Conservation (phyloP, 2,888 invertebrate genomes). For the Calliphora vomitoria region DNA sequence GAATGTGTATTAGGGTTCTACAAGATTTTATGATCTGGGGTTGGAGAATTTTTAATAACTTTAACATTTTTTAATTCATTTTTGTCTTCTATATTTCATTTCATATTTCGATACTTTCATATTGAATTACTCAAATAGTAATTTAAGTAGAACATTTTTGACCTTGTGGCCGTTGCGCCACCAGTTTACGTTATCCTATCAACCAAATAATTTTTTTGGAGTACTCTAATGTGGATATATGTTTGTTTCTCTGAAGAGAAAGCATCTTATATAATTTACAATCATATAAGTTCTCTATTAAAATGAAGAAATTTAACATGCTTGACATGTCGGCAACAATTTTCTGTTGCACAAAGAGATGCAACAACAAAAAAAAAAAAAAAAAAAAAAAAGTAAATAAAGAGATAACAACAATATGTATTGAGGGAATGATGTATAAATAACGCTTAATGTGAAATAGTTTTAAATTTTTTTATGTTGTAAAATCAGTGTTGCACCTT, state of each 20-base stretch:
- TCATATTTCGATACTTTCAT: too few species aligned
- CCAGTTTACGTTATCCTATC: too few species aligned
- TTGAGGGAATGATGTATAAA: slow-evolving; percentile 41
- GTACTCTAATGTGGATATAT: too few species aligned
- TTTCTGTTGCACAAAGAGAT: slow-evolving; percentile 18
- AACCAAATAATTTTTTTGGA: too few species aligned
- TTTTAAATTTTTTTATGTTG: background rate
- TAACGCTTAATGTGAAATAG: slow-evolving; percentile 8
- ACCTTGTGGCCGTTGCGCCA: too few species aligned
- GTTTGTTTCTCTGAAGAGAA: background rate
- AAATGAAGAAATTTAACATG: slow-evolving; percentile 51
- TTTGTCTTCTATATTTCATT: too few species aligned
- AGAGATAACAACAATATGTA: slow-evolving; percentile 24
- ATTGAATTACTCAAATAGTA: too few species aligned
- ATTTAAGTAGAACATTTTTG: too few species aligned
- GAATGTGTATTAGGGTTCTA: background rate
- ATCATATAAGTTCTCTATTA: slow-evolving; percentile 56
- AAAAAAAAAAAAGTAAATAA: slow-evolving; percentile 5
- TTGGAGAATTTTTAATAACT: too few species aligned
- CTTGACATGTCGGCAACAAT: slow-evolving; percentile 49
- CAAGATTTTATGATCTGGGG: too few species aligned
- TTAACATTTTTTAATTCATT: too few species aligned
- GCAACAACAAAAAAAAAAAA: slow-evolving; percentile 8
- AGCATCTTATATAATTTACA: slow-evolving; percentile 42
- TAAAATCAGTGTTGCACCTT: slow-evolving; percentile 20